These are phyloP conservation scores for Planiliza haematocheilus DNA, from an alignment of 2,113 vertebrate species.

Conservation along the genomic window DNA sequence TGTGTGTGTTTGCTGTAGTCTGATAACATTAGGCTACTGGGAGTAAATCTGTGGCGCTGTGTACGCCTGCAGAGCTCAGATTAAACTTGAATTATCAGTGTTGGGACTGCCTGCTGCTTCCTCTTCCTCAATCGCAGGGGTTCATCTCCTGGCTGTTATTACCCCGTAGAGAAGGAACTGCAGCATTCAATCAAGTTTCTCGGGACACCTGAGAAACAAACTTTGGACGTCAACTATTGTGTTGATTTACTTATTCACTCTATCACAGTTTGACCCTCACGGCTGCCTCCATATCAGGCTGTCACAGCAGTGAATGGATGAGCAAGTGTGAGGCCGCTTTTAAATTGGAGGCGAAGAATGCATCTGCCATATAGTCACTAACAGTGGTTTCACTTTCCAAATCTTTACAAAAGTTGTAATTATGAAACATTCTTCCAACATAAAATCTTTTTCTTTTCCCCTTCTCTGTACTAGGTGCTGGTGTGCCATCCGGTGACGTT, in stretches of 20 bases:
- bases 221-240: conserved; percentile 29
- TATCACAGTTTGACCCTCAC: neutral
- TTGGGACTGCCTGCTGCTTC: conserved; percentile 49
- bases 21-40: conserved; percentile 69
- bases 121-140: conserved; percentile 63
- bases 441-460: conserved; percentile 7
- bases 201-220: conserved; percentile 22
- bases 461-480: neutral
- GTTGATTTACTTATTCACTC: conserved; percentile 16
- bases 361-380: neutral
- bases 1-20: conserved; percentile 45
- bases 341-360: neutral
- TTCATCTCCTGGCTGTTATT: conserved; percentile 63
- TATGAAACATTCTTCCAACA: conserved; percentile 13
- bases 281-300: conserved; percentile 16
- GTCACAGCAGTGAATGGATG: neutral
- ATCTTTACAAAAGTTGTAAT: conserved; percentile 4
- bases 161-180: conserved; percentile 24
- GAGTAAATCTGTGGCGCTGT: conserved; percentile 60
- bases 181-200: conserved; percentile 23
- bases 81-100: conserved; percentile 78
- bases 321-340: conserved; percentile 14
- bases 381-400: neutral
- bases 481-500: conserved; percentile 7
- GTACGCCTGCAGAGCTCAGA: conserved; percentile 73